Evolutionary conservation across 2,797 vertebrate species (phyloP), one percentile per base, ranked within the genome.

Genomic region (Heterohyrax brucei): DNA sequence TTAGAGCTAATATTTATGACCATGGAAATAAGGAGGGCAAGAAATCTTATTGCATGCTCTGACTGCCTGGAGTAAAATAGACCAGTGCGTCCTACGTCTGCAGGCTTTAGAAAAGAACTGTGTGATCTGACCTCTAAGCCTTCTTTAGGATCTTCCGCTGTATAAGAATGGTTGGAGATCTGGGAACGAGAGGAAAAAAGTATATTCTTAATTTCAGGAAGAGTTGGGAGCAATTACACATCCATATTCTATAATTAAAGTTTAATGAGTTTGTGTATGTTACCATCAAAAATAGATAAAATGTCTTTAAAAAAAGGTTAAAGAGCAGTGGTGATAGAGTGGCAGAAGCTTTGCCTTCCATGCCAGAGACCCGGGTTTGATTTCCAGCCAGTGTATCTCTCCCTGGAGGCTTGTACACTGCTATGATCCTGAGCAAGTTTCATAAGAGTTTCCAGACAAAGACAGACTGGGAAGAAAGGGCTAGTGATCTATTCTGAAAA

Each of bases 1-100:
- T 89, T 75, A 66, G 93, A 72, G 59, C 61, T 80, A 22, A 50
- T 76, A 80, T 92, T 87, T 92, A 89, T 88, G 46, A 82, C 30
- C 62, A 33, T 62, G 56, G 30, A 85, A 82, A 66, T 59, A 82
- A 76, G 77, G 70, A 48, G 89, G 50, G 68, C 44, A 64, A 79
- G 73, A 93, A 70, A 80, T 48, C 50, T 44, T 85, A 39, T 92
- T 77, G 64, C 26, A 53, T 48, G 68, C 21, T 50, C 53, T 59
- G 62, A 70, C 77, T 44, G 10, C 39, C 33, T 50, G 13, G 33
- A 46, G 75, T 30, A 75, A 87, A 77, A 33, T 53, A 77, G 19
- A 39, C 14, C 26, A 44, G 30, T 1, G 12, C 3, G 28, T 73
- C n/a, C 21, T 33, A 26, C 13, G 18, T 48, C n/a, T 30, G 10